Percentiles rank a stretch among this genome's conserved stretches.
Evolutionary conservation across 2,888 invertebrate genomes (phyloP).

Genomic region (Troilus luridus): DNA sequence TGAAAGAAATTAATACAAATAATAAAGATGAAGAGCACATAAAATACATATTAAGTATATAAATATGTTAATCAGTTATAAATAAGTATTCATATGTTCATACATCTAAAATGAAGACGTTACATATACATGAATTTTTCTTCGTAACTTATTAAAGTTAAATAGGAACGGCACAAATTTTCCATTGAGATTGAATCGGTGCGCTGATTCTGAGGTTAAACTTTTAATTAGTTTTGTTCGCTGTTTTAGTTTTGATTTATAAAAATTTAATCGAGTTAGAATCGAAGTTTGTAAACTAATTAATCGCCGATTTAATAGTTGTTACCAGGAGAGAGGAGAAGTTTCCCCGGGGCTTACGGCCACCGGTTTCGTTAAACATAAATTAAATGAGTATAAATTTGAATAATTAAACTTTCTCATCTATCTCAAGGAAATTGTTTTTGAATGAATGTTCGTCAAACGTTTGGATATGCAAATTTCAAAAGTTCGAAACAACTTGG

Average conservation of each 20-base stretch:
- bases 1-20: not conserved
- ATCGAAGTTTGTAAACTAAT: not conserved
- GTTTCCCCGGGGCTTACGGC: not conserved
- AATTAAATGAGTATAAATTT: not conserved
- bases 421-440: not conserved
- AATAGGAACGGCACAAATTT: not conserved
- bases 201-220: not conserved
- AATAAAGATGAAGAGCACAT: not conserved
- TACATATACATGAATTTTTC: no score
- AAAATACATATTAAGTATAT: not conserved
- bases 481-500: not conserved
- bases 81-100: not conserved
- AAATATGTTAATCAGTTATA: not conserved
- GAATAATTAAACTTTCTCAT: not conserved
- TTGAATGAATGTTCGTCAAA: not conserved
- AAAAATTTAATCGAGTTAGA: slow-evolving; percentile 9
- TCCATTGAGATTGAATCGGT: not conserved
- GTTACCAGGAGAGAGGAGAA: not conserved
- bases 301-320: not conserved
- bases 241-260: not conserved
- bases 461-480: slow-evolving; percentile 9
- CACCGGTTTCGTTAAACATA: not conserved
- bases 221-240: slow-evolving; percentile 3
- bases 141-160: not conserved
- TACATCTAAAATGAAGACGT: no score